These are phyloP conservation scores for Leptinotarsa undecemlineata DNA, from an alignment of 1,140 invertebrate genomes.

Conservation along the genomic window DNA sequence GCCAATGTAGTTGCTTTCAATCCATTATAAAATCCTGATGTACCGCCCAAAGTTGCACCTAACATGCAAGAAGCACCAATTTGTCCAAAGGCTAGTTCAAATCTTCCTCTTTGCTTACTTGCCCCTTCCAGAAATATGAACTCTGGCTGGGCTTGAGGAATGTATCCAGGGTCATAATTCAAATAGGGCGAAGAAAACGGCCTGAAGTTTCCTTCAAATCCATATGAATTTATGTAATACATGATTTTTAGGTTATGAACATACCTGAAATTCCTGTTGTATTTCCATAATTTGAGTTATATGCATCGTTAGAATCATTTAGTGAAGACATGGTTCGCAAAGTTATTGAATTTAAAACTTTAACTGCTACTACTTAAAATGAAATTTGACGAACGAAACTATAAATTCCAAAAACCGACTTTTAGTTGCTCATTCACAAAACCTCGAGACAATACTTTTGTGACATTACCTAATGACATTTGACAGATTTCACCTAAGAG, in stretches of 20 bases:
- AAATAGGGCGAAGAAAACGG: slow-evolving; percentile 83
- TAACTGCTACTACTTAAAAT: background rate
- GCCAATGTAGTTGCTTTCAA: slow-evolving; percentile 80
- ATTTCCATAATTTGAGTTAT: slow-evolving; percentile 16
- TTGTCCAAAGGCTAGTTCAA: slow-evolving; percentile 90
- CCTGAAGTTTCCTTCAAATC: slow-evolving; percentile 46
- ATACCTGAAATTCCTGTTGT: slow-evolving; percentile 16
- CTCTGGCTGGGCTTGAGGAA: slow-evolving; percentile 82
- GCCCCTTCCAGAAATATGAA: slow-evolving; percentile 91
- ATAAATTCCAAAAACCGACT: background rate
- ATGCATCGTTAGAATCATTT: slow-evolving; percentile 24
- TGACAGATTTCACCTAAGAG: too few relatives aligned
- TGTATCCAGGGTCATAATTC: slow-evolving; percentile 86
- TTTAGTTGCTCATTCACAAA: too few relatives aligned
- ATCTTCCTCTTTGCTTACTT: slow-evolving; percentile 77
- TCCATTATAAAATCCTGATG: slow-evolving; percentile 83
- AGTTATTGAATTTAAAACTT: background rate
- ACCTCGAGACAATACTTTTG: too few relatives aligned
- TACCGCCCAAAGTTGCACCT: slow-evolving; percentile 81
- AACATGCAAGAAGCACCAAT: slow-evolving; percentile 87
- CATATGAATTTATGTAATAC: slow-evolving; percentile 19
- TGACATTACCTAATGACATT: too few relatives aligned
- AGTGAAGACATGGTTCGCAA: slow-evolving; percentile 21
- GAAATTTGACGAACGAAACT: background rate
- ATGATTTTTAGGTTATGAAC: background rate